Conservation (phyloP, 2,797 vertebrate genomes). For the Chaetodon trifasciatus region DNA sequence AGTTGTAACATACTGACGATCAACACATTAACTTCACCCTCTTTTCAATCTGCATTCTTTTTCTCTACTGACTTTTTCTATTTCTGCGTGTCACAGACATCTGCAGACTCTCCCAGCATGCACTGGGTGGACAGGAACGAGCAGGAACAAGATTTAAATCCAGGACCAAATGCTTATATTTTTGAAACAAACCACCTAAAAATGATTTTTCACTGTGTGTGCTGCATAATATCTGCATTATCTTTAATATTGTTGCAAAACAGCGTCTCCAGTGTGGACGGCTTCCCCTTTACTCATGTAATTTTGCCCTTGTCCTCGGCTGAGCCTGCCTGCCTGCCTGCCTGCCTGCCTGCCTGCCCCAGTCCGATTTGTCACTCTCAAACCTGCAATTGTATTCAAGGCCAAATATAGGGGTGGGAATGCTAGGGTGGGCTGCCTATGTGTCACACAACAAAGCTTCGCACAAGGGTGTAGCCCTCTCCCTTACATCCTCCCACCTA, state of each 20-base stretch:
- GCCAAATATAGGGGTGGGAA: conserved; percentile 88
- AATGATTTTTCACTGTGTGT: background rate
- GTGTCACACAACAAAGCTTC: conserved; percentile 86
- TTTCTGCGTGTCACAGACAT: background rate
- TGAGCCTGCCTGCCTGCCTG: conserved; percentile 68
- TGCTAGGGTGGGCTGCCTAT: conserved; percentile 86
- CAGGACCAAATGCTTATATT: background rate
- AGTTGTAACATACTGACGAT: background rate
- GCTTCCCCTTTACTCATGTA: conserved; percentile 51
- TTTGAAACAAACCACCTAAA: background rate
- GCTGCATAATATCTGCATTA: background rate
- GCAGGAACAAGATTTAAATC: background rate
- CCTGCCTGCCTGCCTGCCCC: conserved; percentile 64
- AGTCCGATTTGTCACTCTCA: conserved; percentile 84
- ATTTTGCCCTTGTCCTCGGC: conserved; percentile 74
- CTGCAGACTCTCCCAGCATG: conserved; percentile 19
- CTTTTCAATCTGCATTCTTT: background rate
- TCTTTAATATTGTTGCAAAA: conserved; percentile 42
- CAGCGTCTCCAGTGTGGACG: conserved; percentile 18
- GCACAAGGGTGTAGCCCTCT: conserved; percentile 86
- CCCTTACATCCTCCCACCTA: conserved; percentile 87
- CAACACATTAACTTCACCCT: background rate
- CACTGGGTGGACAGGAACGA: background rate
- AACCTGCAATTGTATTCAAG: conserved; percentile 91
- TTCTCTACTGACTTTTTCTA: background rate